These are phyloP conservation scores for Busseola fusca DNA, from an alignment of 2,888 invertebrate species.

Conservation along the genomic window DNA sequence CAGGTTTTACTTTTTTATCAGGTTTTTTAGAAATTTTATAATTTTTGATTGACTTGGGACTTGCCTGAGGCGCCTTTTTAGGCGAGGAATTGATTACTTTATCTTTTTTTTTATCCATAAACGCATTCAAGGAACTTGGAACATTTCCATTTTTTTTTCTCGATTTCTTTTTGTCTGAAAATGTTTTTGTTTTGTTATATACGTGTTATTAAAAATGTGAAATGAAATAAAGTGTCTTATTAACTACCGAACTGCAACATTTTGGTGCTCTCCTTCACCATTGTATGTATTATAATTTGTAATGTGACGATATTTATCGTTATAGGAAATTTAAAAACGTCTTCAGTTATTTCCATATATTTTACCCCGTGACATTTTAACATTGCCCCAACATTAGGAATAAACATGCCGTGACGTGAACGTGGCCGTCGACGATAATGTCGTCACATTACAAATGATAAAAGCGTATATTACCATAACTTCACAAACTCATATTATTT, in stretches of 20 bases:
- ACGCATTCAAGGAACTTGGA: background rate
- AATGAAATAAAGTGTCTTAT: background rate
- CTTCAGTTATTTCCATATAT: background rate
- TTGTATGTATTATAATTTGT: background rate
- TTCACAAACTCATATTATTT: background rate
- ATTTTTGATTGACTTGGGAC: background rate
- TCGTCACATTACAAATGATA: background rate
- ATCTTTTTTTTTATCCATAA: background rate
- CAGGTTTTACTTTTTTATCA: conserved; percentile 1
- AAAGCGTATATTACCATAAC: too few species aligned
- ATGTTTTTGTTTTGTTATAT: background rate
- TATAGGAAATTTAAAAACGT: background rate
- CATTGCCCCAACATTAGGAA: too few species aligned
- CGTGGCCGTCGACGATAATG: too few species aligned
- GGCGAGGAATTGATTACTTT: background rate
- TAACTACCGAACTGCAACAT: background rate
- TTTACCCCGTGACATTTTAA: background rate
- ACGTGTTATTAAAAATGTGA: background rate
- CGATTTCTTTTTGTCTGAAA: conserved; percentile 27
- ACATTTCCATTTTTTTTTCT: background rate
- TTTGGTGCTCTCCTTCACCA: background rate
- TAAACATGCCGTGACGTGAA: background rate
- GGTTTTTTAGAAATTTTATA: background rate
- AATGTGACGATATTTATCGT: background rate
- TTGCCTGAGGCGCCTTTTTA: background rate